phyloP scores from a whole-genome alignment of 2,113 vertebrate genomes.

The Micromys minutus region DNA sequence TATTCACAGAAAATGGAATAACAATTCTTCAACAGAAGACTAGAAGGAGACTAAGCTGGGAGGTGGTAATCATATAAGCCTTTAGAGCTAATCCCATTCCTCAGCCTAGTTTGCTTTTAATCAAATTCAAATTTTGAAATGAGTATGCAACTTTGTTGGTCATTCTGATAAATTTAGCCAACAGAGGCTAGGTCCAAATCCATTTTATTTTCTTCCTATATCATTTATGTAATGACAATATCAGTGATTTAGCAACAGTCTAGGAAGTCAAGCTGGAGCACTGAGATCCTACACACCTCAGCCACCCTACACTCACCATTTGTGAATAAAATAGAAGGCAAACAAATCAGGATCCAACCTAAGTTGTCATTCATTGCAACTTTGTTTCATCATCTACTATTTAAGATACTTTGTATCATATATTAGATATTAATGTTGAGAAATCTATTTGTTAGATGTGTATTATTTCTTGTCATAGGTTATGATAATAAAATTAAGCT shows the following conservation, averaged over 20 bases:
- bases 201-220: background rate
- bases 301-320: background rate
- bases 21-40: background rate
- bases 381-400: background rate
- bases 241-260: background rate
- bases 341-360: background rate
- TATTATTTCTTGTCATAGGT: background rate
- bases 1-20: background rate
- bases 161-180: background rate
- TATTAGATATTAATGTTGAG: background rate
- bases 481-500: background rate
- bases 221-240: background rate
- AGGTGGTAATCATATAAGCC: accelerated
- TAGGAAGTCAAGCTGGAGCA: background rate
- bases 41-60: accelerated
- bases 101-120: background rate
- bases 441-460: background rate
- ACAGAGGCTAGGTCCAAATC: background rate
- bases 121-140: constrained; percentile 11
- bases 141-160: background rate
- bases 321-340: background rate
- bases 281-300: background rate
- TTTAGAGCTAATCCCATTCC: background rate
- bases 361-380: background rate
- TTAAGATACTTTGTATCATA: background rate